A percentile compares a stretch with the other conserved stretches of the same genome.
phyloP scores from a whole-genome alignment of 2,113 vertebrate species.

The Urocynchramus pylzowi region DNA sequence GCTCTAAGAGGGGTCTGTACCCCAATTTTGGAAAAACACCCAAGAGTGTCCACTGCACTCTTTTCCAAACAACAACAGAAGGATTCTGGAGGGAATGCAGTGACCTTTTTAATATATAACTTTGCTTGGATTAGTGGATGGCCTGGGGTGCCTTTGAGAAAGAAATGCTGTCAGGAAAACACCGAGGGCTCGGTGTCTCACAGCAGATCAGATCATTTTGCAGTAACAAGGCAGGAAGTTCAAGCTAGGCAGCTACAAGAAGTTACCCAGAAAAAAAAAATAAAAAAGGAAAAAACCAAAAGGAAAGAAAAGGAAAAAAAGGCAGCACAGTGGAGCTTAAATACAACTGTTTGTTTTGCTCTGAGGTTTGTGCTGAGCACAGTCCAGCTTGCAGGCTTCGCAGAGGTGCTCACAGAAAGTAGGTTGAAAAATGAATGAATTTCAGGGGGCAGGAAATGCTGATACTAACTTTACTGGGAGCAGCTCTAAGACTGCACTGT shows the following conservation, averaged over 20 bases:
- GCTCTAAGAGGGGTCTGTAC: neutral
- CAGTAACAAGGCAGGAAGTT: slow-evolving; percentile 3
- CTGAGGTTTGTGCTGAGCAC: neutral
- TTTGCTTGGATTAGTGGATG: neutral
- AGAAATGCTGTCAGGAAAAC: neutral
- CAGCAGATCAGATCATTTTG: neutral
- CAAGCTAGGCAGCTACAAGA: neutral
- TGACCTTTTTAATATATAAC: neutral
- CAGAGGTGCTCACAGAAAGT: neutral
- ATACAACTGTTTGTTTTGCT: neutral
- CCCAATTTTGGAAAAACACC: neutral
- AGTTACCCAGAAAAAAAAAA: neutral
- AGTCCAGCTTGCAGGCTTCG: neutral
- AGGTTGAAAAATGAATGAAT: neutral
- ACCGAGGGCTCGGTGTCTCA: neutral
- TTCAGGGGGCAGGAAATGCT: neutral
- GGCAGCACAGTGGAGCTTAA: neutral
- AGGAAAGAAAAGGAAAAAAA: neutral
- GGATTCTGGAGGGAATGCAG: neutral
- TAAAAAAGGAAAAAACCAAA: neutral
- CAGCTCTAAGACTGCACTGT: neutral
- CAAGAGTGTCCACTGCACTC: neutral
- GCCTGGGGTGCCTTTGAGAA: neutral
- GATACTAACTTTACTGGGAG: neutral
- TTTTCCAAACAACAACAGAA: neutral